These are phyloP conservation scores for Amia ocellicauda DNA, from an alignment of 2,113 vertebrate species.

Conservation along the genomic window DNA sequence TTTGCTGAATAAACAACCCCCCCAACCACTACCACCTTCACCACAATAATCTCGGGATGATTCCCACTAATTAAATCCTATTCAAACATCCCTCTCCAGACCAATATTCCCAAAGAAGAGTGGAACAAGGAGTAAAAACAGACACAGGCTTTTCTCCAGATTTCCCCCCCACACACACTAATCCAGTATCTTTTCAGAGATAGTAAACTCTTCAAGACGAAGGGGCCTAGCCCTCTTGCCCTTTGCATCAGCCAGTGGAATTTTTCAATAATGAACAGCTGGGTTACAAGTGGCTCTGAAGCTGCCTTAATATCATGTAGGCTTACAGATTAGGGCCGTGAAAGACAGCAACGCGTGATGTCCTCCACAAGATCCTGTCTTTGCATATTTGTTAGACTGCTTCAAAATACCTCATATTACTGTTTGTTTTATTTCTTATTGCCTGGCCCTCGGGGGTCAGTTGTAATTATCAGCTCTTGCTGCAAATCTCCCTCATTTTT, in stretches of 20 bases:
- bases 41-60: conserved; percentile 86
- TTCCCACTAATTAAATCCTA: conserved; percentile 96
- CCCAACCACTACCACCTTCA: conserved; percentile 42
- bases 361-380: conserved; percentile 75
- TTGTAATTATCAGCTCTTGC: conserved; percentile 68
- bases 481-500: conserved; percentile 67
- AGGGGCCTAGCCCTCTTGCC: conserved; percentile 79
- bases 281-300: conserved; percentile 93
- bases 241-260: conserved; percentile 87
- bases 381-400: conserved; percentile 85
- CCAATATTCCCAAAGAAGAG: conserved; percentile 73
- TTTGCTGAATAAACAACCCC: conserved; percentile 87
- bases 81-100: conserved; percentile 89
- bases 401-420: conserved; percentile 77
- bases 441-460: conserved; percentile 63
- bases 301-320: conserved; percentile 89
- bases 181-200: conserved; percentile 91
- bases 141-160: conserved; percentile 76
- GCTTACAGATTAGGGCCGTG: conserved; percentile 69
- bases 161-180: conserved; percentile 78
- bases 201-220: conserved; percentile 89
- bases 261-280: conserved; percentile 99
- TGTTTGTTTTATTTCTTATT: conserved; percentile 75
- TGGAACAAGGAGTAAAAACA: conserved; percentile 67
- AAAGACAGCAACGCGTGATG: conserved; percentile 72